Evolutionary conservation across 2,888 invertebrate species (phyloP), one percentile per base, ranked within the genome.

Genomic region (Nineta flava): DNA sequence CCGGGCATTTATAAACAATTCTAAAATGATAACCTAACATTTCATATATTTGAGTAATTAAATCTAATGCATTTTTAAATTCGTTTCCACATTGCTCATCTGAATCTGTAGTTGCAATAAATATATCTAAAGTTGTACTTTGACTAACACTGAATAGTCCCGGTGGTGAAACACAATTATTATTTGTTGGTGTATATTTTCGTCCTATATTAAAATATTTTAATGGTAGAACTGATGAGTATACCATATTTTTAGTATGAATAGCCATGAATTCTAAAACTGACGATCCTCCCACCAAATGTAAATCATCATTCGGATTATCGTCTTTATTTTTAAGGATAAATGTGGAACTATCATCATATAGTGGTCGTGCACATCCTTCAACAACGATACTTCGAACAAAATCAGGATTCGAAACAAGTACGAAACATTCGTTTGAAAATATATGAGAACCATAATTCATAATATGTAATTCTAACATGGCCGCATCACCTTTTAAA

Each of bases 351-450:
- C 67, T 58, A 1, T 74, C 66, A 56, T 79, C 68, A 2, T 73
- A 69, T 41, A 77, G 75, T 58, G 79, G 70, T 32, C 67, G 60
- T 2, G 81, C 81, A 57, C 80, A 76, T 46, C 84, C 87, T 68
- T 91, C 87, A 6, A 86, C 68, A 3, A 90, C 68, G 2, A 84
- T 66, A 60, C 83, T 83, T 50, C 83, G 77, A 5, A 77, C 74
- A 67, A 90, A 87, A 66, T 90, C 87, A 1, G 87, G 74, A 63
- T 86, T 87, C 1, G 81, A 77, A 57, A 83, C 78, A 58, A 79
- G 78, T 0, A 73, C 61, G 60, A 76, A 83, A 26, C 7, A 5
- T 26, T 26, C 26, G n/a, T 72, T 64, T 17, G 68, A 65, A 6
- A 76, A 59, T 48, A 66, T 61, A 47, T 68, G 60, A 1, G 66